Evolutionary conservation across 1,140 invertebrate genomes (phyloP).

Genomic region (Thalassaphorura encarpata): DNA sequence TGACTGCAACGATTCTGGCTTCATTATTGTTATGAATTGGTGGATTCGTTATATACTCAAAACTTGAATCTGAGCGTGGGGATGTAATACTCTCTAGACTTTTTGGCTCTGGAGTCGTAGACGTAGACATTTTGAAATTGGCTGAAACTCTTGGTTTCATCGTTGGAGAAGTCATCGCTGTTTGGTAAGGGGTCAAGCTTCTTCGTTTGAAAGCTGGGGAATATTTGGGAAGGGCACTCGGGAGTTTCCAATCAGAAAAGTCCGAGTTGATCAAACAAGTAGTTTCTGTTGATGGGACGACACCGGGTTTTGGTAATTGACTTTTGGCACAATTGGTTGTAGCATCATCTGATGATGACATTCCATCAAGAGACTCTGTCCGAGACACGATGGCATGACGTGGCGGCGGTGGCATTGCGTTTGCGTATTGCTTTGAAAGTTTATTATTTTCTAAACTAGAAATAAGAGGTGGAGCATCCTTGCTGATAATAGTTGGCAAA

Average conservation of each 20-base stretch:
- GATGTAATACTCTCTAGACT: conserved; percentile 51
- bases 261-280: too few species aligned
- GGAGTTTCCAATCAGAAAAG: conserved; percentile 26
- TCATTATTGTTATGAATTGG: conserved; percentile 1
- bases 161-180: conserved; percentile 31
- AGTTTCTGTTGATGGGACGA: neutral
- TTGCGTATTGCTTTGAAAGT: conserved; percentile 36
- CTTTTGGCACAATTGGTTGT: conserved; percentile 20
- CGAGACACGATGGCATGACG: conserved; percentile 11
- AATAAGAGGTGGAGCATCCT: conserved; percentile 36
- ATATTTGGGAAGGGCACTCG: conserved; percentile 54
- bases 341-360: conserved; percentile 9
- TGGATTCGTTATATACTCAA: conserved; percentile 44
- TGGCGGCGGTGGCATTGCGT: conserved; percentile 22
- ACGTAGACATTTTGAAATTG: conserved; percentile 37
- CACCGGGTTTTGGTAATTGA: neutral
- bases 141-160: conserved; percentile 39
- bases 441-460: conserved; percentile 37
- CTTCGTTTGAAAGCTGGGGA: conserved; percentile 72
- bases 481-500: conserved; percentile 70
- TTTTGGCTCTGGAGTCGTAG: conserved; percentile 42
- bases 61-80: conserved; percentile 46
- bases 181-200: conserved; percentile 53
- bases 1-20: conserved; percentile 8
- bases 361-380: conserved; percentile 25